Evolutionary conservation across 2,797 vertebrate genomes (phyloP).

Genomic region (Cuculus canorus): DNA sequence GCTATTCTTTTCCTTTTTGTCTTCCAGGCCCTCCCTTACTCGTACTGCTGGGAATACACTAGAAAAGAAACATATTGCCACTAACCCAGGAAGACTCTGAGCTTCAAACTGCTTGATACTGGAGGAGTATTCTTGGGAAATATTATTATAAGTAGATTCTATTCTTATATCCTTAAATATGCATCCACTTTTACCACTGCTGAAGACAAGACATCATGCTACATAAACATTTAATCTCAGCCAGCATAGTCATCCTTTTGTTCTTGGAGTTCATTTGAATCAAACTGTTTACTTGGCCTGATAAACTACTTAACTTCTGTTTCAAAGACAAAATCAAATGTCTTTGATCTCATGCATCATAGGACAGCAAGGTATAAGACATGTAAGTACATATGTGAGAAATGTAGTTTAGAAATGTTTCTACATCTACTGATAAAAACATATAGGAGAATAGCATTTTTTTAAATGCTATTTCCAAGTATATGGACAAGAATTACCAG

Average conservation of each 20-base stretch:
- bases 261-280: background rate
- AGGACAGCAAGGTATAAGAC: background rate
- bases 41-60: background rate
- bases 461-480: background rate
- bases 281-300: background rate
- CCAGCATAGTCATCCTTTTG: background rate
- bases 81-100: background rate
- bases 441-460: background rate
- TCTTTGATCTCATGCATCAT: background rate
- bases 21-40: background rate
- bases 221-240: background rate
- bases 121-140: background rate
- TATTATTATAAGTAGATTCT: background rate
- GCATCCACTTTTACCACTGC: background rate
- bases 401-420: background rate
- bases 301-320: background rate
- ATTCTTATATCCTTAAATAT: background rate
- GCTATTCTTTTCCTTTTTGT: background rate
- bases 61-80: background rate
- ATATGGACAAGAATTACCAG: background rate
- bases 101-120: background rate
- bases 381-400: background rate
- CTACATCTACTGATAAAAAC: background rate
- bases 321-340: conserved; percentile 15
- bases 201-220: background rate